phyloP scores from a whole-genome alignment of 2,888 invertebrate genomes.

The Ochlodes sylvanus region DNA sequence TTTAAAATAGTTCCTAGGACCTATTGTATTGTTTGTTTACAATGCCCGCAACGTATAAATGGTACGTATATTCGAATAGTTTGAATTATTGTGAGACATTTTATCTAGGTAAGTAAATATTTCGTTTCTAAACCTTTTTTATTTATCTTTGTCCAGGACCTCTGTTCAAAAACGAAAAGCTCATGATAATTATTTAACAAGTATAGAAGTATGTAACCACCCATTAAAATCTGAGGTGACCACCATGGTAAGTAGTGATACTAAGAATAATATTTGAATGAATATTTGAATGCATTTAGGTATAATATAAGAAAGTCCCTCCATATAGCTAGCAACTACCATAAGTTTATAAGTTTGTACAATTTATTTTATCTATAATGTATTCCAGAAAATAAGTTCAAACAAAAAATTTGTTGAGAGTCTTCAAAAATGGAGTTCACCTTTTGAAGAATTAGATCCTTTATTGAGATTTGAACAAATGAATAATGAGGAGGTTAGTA shows the following conservation, averaged over 20 bases:
- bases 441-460: conserved; percentile 76
- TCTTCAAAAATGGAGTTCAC: conserved; percentile 74
- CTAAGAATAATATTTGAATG: no score
- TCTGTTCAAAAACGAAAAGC: conserved; percentile 49
- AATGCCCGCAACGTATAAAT: conserved; percentile 65
- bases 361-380: no score
- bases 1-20: no score
- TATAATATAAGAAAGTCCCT: no score
- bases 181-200: conserved; percentile 52
- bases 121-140: background rate
- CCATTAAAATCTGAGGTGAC: conserved; percentile 65
- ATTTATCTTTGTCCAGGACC: conserved; percentile 56
- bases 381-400: conserved; percentile 62
- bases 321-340: no score
- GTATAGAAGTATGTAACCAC: conserved; percentile 71
- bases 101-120: no score
- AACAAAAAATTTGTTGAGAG: conserved; percentile 68
- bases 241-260: background rate
- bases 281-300: no score
- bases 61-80: conserved; percentile 48
- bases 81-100: background rate
- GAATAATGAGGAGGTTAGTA: conserved; percentile 60
- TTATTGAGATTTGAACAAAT: conserved; percentile 75
- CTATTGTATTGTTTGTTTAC: background rate
- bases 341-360: no score